Evolutionary conservation across 2,797 vertebrate genomes (phyloP), one percentile per base, ranked within the genome.

Genomic region (Notolepis coatsorum): DNA sequence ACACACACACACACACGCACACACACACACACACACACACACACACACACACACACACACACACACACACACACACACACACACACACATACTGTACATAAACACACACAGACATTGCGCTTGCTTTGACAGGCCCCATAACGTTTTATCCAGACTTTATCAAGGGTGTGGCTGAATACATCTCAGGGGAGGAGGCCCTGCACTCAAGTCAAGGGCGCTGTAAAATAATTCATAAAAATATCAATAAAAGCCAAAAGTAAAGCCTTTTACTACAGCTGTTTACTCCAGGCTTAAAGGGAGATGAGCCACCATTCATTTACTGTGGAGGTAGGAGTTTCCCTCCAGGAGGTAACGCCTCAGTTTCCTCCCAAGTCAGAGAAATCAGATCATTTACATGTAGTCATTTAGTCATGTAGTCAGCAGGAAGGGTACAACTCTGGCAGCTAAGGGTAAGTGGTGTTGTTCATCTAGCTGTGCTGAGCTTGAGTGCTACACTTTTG

Each of bases 91-190:
- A n/a, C n/a, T n/a, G n/a, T n/a, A 50, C 43, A 20, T 27, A 43
- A 28, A 25, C 20, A 43, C 20, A 15, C 53, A 21, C 33, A 59
- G 24, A 46, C 62, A 17, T n/a, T n/a, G n/a, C 43, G 9, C 54
- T 27, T 27, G 9, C 61, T 68, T 53, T 76, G 65, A 77, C 72
- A 87, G 80, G 84, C 64, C 52, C 81, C 85, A 90, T 91, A 86
- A 89, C 88, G 69, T 85, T 90, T 89, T 83, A 87, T 62, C 85
- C 77, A 88, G 80, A 87, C 65, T 89, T 90, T 77, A 79, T 87
- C 84, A 87, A 89, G 79, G 73, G 72, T 73, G 70, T 81, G 71
- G 49, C 61, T 72, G 73, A 79, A 78, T 84, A 88, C 88, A 87
- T 86, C 24, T 18, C 82, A 82, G 89, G 89, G n/a, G 89, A 92